Evolutionary conservation across 1,140 invertebrate species (phyloP), one percentile per base, ranked within the genome.

Genomic region (Macrostomum lignano): DNA sequence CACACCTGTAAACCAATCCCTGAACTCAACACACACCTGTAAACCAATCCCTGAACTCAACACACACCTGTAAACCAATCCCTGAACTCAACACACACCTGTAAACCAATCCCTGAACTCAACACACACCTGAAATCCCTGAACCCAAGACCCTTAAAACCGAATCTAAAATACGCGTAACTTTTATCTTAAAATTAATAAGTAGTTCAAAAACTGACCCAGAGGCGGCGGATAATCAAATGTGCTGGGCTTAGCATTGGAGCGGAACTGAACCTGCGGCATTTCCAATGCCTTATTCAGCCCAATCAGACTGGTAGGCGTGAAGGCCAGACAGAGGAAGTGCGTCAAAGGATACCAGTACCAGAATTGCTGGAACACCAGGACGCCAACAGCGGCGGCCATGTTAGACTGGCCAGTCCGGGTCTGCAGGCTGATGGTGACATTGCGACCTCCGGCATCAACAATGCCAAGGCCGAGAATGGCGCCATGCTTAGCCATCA

Each of bases 281-380:
- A 94, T 94, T 24, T 88, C 82, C 0, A 98, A 62, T 47, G 93
- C 74, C 0, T 72, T 69, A 52, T 96, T 98, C 1, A 98, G 65
- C 7, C 71, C 79, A 48, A 98, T 86, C 2, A 98, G 47, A 47
- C 76, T 84, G 1, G 86, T 93, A 1, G 91, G 88, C 1, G 78
- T 81, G 48, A 96, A 94, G 1, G 86, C 76, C 33, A 98, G 59
- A 2, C 79, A 79, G 25, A 96, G 58, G 44, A 88, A 94, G 51
- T 94, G 81, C 0, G 81, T 72, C 30, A 96, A 59, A 0, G 91
- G 88, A 66, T 91, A 96, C 91, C 91, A 98, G 52, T 93, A 98
- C 91, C 91, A 98, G 53, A 93, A 93, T 51, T 98, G 88, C 0
- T 81, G 84, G 55, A 98, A 98, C 0, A 94, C 74, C 25, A 96